Conservation (phyloP, 2,113 vertebrate species). For the Dipodomys ordii region DNA sequence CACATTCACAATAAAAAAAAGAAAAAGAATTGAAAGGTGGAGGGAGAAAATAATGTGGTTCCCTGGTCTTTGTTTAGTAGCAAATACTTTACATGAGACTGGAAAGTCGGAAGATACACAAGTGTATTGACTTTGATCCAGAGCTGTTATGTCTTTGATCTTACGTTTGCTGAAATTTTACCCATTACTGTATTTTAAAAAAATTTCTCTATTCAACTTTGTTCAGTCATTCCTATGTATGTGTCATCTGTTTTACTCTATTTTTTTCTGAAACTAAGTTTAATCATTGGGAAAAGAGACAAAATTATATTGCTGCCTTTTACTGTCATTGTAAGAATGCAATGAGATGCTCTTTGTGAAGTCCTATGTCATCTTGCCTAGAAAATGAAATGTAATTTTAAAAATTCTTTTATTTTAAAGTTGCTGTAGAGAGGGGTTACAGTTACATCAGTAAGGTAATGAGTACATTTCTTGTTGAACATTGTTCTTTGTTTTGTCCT, state of each 20-base stretch:
- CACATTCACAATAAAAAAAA: too few species aligned
- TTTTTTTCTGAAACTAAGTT: constrained; percentile 4
- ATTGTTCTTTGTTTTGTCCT: too few species aligned
- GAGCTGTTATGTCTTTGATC: background rate
- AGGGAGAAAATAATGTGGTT: background rate
- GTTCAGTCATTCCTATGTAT: background rate
- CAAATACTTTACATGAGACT: background rate
- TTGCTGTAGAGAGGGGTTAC: too few species aligned
- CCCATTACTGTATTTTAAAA: background rate
- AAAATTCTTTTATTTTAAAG: too few species aligned
- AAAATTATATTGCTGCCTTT: background rate
- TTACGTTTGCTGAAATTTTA: background rate
- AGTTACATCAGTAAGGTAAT: too few species aligned
- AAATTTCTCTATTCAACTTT: background rate
- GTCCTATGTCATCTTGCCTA: background rate
- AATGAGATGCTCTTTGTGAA: background rate
- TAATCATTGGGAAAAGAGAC: background rate
- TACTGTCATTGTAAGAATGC: background rate
- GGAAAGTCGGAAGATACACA: background rate
- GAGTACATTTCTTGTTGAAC: too few species aligned
- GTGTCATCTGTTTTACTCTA: background rate
- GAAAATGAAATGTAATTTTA: background rate
- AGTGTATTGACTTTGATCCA: background rate
- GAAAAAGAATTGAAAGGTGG: background rate
- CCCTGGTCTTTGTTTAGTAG: background rate